Evolutionary conservation across 1,140 invertebrate species (phyloP), one percentile per base, ranked within the genome.

Genomic region (Hylaeus volcanicus): DNA sequence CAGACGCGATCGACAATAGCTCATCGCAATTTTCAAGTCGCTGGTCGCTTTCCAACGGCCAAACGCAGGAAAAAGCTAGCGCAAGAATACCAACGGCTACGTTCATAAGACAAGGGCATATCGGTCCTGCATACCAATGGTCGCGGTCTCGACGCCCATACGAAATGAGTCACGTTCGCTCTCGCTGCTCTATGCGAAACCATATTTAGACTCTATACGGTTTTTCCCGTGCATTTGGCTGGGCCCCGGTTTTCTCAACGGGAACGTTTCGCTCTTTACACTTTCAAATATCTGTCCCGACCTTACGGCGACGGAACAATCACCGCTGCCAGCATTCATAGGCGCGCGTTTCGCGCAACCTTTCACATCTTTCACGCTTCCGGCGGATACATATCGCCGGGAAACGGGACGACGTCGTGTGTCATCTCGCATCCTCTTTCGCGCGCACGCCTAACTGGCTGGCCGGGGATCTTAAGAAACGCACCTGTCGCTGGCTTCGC

Each of bases 131-230:
- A 80, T 86, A 80, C 73, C 63, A 74, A 86, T 80, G 76, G 9
- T 12, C 4, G 26, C 9, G 43, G n/a, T 77, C 72, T 48, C 76
- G 56, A 79, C 70, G 63, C 63, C 81, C 76, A 76, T 86, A 74
- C 56, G 55, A 86, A 86, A 83, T 74, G 84, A 86, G 41, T 77
- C 84, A 78, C 74, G 64, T 83, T 82, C 72, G 48, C 84, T 86
- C 84, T 83, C 72, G 15, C 66, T 58, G 64, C 15, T 72, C 43
- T 26, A 15, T 66, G 51, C 43, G 65, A 48, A 61, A 63, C 66
- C 74, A 61, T 65, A 72, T 71, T 56, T 72, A 53, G 70, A 45
- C 12, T 71, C 26, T 65, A 68, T 48, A 69, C 37, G 26, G 15
- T 80, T 70, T 75, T 64, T 64, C 64, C 1, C 41, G 39, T n/a